These are phyloP conservation scores for Ennomos erosarius DNA, from an alignment of 2,888 invertebrate genomes.

Conservation along the genomic window DNA sequence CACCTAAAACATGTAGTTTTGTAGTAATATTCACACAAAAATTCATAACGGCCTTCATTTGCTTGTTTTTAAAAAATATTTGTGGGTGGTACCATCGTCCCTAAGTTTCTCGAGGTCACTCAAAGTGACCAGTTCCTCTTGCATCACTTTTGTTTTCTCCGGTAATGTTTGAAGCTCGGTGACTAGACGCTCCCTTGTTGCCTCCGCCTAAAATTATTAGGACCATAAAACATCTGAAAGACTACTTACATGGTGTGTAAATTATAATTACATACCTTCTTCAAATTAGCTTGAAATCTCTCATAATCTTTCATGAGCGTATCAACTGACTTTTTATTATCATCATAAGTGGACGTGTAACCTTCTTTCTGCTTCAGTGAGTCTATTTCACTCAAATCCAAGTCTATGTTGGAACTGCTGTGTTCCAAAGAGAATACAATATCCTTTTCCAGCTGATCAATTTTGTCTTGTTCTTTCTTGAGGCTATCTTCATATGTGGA, in stretches of 20 bases:
- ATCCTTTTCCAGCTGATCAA: constrained; percentile 86
- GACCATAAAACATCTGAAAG: too few relatives aligned
- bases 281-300: constrained; percentile 86
- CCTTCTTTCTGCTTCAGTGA: constrained; percentile 78
- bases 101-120: constrained; percentile 86
- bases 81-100: constrained; percentile 68
- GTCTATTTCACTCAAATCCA: constrained; percentile 86
- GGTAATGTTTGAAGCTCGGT: constrained; percentile 88
- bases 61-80: background rate
- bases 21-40: background rate
- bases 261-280: constrained; percentile 71
- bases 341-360: constrained; percentile 71
- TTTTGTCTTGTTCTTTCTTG: constrained; percentile 86
- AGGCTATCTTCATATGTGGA: constrained; percentile 87
- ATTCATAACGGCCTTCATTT: too few relatives aligned
- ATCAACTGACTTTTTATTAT: constrained; percentile 80
- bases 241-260: too few relatives aligned
- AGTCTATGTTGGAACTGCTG: constrained; percentile 87
- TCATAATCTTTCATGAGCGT: constrained; percentile 78
- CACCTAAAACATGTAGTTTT: constrained; percentile 53
- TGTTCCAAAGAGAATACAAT: constrained; percentile 88
- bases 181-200: constrained; percentile 77
- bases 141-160: constrained; percentile 87
- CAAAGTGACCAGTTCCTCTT: constrained; percentile 86
- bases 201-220: constrained; percentile 62